These are phyloP conservation scores for Smutsia gigantea DNA, from an alignment of 2,797 vertebrate genomes.

Conservation along the genomic window DNA sequence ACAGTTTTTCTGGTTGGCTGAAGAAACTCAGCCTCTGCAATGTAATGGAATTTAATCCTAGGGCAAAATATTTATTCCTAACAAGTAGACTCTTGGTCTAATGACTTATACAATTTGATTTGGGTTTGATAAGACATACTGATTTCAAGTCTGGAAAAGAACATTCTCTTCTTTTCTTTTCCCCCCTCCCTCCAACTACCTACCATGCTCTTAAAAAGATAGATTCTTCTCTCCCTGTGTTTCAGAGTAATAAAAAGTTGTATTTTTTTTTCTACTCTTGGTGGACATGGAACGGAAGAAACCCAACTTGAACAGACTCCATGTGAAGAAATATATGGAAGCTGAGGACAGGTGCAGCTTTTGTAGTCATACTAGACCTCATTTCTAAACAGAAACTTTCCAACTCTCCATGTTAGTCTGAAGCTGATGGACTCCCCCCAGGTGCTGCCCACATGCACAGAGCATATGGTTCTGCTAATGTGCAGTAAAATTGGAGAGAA, in stretches of 20 bases:
- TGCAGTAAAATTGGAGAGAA: slow-evolving; percentile 60
- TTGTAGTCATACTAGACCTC: background rate
- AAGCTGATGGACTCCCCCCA: background rate
- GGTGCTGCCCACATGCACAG: slow-evolving; percentile 50
- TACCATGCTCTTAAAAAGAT: background rate
- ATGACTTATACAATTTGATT: slow-evolving; percentile 59
- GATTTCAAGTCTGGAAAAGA: slow-evolving; percentile 55
- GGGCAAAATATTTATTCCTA: slow-evolving; percentile 51
- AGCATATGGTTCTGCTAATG: slow-evolving; percentile 69
- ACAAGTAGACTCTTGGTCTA: background rate
- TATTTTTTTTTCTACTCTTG: background rate
- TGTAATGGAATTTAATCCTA: slow-evolving; percentile 41
- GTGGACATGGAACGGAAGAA: background rate
- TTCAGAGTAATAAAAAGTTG: background rate
- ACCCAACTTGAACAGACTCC: background rate
- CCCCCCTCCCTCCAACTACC: background rate
- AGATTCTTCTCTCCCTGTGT: background rate
- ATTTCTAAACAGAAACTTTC: slow-evolving; percentile 60
- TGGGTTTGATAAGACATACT: slow-evolving; percentile 43
- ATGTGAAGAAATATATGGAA: background rate
- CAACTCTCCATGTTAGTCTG: slow-evolving; percentile 12
- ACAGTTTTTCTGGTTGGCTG: slow-evolving; percentile 17
- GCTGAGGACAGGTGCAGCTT: background rate
- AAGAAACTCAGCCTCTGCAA: slow-evolving; percentile 17
- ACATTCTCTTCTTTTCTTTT: background rate